Evolutionary conservation across 2,113 vertebrate genomes (phyloP), one percentile per base, ranked within the genome.

Genomic region (Plectropomus leopardus): DNA sequence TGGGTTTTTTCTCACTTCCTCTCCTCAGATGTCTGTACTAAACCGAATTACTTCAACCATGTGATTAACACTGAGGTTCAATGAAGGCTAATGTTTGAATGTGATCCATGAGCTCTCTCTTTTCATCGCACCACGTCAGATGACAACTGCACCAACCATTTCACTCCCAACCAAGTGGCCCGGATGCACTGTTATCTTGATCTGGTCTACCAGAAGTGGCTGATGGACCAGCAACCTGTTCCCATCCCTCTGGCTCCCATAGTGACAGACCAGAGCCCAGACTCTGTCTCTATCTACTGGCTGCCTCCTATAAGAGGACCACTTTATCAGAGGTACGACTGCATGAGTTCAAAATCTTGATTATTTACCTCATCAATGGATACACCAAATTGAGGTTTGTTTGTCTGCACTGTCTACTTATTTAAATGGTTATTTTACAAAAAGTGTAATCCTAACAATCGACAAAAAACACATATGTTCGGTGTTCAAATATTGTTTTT

Each of bases 171-270:
- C 88, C 98, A 99, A 90, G 97, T 97, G 73, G 98, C 98, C 14
- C 94, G 98, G 1, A 99, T 99, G 98, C 98, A 99, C 36, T 99
- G 98, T 89, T 99, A 99, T 60, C 81, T 99, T 36, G 98, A 99
- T 91, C 86, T 99, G 60, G 96, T 98, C 0, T 99, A 99, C 88
- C 96, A 97, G 87, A 96, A 93, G 34, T 99, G 98, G 98, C 93
- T 96, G 10, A 92, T 88, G 16, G 94, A 89, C 78, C 93, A 9
- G 70, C 96, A 92, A 63, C 98, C 97, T 0, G 82, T 95, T 0
- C 95, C 97, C 30, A 91, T 98, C 58, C 96, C 98, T 0, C 88
- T 99, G 57, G 94, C 97, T 4, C 96, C 98, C 0, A 84, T 97
- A 80, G 93, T 99, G 81, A 94, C 94, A 0, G 94, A 93, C 17